Base-by-base conservation (phyloP, 2,113 vertebrate genomes). In the Gymnocephalus cernua region DNA sequence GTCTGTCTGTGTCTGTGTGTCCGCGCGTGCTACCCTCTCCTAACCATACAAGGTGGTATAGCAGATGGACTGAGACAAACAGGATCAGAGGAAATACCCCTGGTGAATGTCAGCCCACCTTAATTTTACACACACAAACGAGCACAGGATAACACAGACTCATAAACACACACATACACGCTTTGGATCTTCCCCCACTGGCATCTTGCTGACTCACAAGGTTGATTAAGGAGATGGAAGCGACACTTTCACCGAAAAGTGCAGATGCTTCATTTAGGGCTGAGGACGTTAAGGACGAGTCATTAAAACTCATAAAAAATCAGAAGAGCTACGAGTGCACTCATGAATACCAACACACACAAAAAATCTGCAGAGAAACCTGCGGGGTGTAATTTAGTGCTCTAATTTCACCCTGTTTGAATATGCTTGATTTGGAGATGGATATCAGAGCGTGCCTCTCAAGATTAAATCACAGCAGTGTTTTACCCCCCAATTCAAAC, bases 61-160 rank as follows among this genome's bases (percentile, higher is more conserved):
- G 65, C 90, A 91, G 91, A 93, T 93, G 86, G 89, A 89, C 80
- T 78, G 89, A 84, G 82, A 77, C 77, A 79, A 72, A 85, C 79
- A 70, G 72, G 82, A 90, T 90, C 76, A 85, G 77, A 89, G 86
- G 87, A 92, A 88, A 79, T 77, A 67, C 74, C 88, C 87, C 62
- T 56, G 74, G 58, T 71, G 78, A 86, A 89, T 86, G 65, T 76
- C 59, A 89, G 74, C 47, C 76, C 74, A 85, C 79, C 77, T 80
- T 91, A 74, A 87, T 89, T 84, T 71, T 61, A 47, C 58, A 76
- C 65, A 70, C 16, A 48, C 53, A 74, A 50, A 51, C 57, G 77
- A 18, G 57, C 25, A 9, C 27, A 66, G 12, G 19, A 14, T 23
- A 29, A 58, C 50, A 32, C 10, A 8, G 16, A 69, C 23, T 65